Conservation (phyloP, 2,888 invertebrate species). For the Glaucopsyche alexis region DNA sequence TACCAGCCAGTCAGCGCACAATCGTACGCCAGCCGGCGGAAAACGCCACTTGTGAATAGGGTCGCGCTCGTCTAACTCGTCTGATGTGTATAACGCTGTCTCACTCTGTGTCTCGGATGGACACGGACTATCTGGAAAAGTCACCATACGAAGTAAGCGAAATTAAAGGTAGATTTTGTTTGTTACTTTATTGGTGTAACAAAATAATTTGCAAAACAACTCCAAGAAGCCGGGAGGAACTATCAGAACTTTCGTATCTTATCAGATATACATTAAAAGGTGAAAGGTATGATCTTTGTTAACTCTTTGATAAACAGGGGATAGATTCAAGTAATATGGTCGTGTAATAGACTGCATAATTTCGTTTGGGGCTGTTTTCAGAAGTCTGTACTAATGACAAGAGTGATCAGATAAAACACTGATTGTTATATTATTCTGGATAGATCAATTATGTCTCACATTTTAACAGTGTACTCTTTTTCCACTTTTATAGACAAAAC, state of each 20-base stretch:
- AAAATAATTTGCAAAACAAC: no score
- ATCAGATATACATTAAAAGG: no score
- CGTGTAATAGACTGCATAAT: neutral
- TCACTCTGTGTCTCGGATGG: neutral
- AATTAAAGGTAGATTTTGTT: neutral
- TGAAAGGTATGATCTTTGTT: no score
- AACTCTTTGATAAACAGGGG: no score
- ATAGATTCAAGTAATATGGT: neutral
- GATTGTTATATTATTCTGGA: neutral
- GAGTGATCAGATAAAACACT: neutral
- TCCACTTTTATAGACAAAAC: neutral
- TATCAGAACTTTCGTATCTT: no score
- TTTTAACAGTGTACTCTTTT: neutral
- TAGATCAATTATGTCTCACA: neutral
- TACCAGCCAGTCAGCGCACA: conserved; percentile 55
- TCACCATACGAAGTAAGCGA: conserved; percentile 3
- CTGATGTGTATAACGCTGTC: neutral
- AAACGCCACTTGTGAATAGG: conserved; percentile 82
- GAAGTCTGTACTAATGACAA: neutral
- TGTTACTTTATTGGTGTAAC: no score
- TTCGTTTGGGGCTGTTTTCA: neutral
- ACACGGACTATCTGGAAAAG: conserved; percentile 8
- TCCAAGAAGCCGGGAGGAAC: no score
- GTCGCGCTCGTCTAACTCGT: conserved; percentile 61
- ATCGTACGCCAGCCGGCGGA: conserved; percentile 79